Percentiles rank a stretch among this genome's conserved stretches.
Conservation (phyloP, 2,888 invertebrate genomes). For the Electrophaes corylata region DNA sequence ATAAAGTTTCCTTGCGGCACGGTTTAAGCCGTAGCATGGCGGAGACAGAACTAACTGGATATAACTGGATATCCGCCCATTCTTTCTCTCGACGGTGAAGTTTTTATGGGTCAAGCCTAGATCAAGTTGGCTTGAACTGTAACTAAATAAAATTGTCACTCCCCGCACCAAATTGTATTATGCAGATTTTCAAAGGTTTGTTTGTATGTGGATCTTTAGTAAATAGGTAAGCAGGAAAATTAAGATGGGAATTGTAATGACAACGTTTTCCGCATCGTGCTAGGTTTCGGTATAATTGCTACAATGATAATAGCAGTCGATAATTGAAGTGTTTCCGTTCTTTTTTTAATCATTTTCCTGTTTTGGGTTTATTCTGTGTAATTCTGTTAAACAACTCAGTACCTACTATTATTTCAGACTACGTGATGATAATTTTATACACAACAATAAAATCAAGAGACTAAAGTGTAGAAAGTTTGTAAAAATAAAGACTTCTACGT, state of each 20-base stretch:
- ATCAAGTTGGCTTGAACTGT: constrained; percentile 68
- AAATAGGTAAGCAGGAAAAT: constrained; percentile 6
- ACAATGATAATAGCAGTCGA: constrained; percentile 10
- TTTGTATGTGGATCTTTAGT: constrained; percentile 13
- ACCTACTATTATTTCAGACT: no score
- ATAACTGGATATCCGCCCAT: constrained; percentile 68
- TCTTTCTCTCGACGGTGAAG: constrained; percentile 64
- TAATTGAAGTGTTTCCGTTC: no score
- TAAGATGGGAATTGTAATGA: constrained; percentile 7
- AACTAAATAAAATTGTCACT: constrained; percentile 50
- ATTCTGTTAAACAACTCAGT: no score
- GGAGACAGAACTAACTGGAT: constrained; percentile 74
- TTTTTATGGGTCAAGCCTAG: constrained; percentile 80
- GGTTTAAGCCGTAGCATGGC: constrained; percentile 65
- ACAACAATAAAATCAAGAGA: no score
- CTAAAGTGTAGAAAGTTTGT: no score
- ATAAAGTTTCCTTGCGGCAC: constrained; percentile 70
- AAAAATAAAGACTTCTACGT: no score
- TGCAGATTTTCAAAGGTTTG: constrained; percentile 38
- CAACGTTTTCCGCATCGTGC: constrained; percentile 7
- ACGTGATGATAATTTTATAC: no score
- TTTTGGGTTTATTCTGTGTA: no score
- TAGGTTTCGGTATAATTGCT: constrained; percentile 15
- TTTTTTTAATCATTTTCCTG: background rate
- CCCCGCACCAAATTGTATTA: constrained; percentile 44